Evolutionary conservation across 1,140 invertebrate species (phyloP).

Genomic region (Calephelis virginiensis): DNA sequence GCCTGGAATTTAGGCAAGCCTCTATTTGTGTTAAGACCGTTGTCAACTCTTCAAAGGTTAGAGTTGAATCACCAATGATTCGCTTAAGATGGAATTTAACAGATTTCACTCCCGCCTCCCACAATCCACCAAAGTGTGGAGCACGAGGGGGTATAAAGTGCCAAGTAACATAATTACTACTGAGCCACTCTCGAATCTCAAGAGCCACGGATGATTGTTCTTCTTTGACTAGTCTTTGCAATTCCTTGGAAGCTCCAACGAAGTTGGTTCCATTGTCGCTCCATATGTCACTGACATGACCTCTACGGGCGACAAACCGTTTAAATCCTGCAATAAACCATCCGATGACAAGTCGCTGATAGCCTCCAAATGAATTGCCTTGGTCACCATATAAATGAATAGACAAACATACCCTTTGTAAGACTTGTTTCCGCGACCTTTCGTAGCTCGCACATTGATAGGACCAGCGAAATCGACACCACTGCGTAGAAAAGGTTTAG

Average conservation of each 20-base stretch:
- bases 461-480: slow-evolving; percentile 13
- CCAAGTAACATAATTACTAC: background rate
- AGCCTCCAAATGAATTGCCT: slow-evolving; percentile 10
- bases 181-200: background rate
- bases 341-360: background rate
- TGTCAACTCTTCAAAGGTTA: background rate
- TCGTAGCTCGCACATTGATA: background rate
- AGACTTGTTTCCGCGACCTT: background rate
- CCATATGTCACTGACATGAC: background rate
- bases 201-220: background rate
- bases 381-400: slow-evolving; percentile 2
- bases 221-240: background rate
- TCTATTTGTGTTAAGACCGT: slow-evolving; percentile 2
- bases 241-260: slow-evolving; percentile 6
- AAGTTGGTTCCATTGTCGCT: slow-evolving; percentile 14
- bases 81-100: background rate
- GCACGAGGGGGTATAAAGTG: background rate
- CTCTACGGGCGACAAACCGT: slow-evolving; percentile 1
- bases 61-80: background rate
- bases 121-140: background rate
- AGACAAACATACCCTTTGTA: slow-evolving; percentile 6
- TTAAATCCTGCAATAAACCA: background rate
- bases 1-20: background rate
- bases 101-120: background rate
- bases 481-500: background rate